Evolutionary conservation across 2,113 vertebrate species (phyloP).

Genomic region (Neodontobutis hainanensis): DNA sequence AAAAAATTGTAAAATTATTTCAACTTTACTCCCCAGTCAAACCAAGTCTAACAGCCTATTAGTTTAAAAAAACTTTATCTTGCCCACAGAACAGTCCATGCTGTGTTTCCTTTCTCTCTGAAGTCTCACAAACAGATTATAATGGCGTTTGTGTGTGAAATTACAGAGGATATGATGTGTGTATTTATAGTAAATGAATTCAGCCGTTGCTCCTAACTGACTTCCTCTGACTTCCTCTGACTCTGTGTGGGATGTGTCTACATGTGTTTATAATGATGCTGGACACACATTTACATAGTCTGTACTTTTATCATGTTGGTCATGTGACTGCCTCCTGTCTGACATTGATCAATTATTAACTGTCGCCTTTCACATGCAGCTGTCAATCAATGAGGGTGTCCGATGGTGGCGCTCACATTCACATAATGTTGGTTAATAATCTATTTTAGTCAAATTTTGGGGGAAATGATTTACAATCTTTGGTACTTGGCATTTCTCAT

Average conservation of each 20-base stretch:
- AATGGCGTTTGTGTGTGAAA: slow-evolving; percentile 6
- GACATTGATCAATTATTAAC: slow-evolving; percentile 32
- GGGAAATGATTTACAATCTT: not conserved
- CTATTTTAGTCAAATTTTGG: slow-evolving; percentile 2
- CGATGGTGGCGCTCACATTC: slow-evolving; percentile 4
- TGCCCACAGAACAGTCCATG: not conserved
- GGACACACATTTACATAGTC: slow-evolving; percentile 1
- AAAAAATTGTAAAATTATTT: not conserved
- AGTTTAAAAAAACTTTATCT: not conserved
- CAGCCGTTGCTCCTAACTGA: slow-evolving; percentile 49
- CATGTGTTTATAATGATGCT: not conserved
- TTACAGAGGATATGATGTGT: slow-evolving; percentile 36
- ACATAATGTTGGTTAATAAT: slow-evolving; percentile 3
- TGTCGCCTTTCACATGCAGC: slow-evolving; percentile 29
- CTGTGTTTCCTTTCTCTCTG: not conserved
- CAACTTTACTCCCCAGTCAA: not conserved
- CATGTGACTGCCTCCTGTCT: slow-evolving; percentile 13
- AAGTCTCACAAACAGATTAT: not conserved
- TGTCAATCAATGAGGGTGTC: slow-evolving; percentile 41
- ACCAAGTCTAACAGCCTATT: not conserved
- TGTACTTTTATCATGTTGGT: not conserved
- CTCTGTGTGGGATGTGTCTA: slow-evolving; percentile 9
- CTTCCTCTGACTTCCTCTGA: slow-evolving; percentile 38
- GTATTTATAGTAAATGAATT: slow-evolving; percentile 65
- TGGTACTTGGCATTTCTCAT: too few relatives aligned